Conservation (phyloP, 2,113 vertebrate genomes). For the Tamias sibiricus region DNA sequence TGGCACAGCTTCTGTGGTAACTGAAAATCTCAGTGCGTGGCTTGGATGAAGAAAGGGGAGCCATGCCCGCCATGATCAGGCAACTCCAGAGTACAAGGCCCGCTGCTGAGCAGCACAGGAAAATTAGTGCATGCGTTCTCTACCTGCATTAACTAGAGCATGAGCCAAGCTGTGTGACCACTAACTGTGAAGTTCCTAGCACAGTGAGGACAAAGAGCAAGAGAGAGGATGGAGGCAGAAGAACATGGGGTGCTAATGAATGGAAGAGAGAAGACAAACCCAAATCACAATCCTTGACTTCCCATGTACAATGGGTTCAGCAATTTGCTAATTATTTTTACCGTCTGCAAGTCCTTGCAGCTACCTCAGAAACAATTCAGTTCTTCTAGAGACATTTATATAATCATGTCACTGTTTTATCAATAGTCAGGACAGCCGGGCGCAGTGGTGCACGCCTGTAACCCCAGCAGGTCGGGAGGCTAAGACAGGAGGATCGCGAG, state of each 20-base stretch:
- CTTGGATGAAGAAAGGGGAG: not conserved
- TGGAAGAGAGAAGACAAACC: not conserved
- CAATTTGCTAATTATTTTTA: not conserved
- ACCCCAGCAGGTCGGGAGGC: no score
- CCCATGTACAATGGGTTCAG: no score
- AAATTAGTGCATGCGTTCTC: not conserved
- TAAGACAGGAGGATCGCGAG: no score
- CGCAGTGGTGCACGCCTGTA: no score
- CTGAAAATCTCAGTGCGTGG: fast-evolving
- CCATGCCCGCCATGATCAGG: not conserved
- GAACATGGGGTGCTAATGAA: not conserved
- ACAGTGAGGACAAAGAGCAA: not conserved
- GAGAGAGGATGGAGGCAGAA: not conserved
- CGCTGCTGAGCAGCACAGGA: not conserved
- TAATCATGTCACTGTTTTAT: not conserved
- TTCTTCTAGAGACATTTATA: not conserved
- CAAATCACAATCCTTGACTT: not conserved
- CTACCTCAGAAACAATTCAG: not conserved
- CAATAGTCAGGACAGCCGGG: not conserved
- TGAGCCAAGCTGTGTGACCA: no score
- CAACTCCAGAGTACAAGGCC: not conserved
- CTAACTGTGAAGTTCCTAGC: no score
- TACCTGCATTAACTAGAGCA: not conserved
- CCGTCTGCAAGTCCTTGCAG: not conserved
- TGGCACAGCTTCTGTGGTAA: not conserved